A percentile compares a stretch with the other conserved stretches of the same genome.
Conservation (phyloP, 1,140 invertebrate species). For the Lepidostoma basale region DNA sequence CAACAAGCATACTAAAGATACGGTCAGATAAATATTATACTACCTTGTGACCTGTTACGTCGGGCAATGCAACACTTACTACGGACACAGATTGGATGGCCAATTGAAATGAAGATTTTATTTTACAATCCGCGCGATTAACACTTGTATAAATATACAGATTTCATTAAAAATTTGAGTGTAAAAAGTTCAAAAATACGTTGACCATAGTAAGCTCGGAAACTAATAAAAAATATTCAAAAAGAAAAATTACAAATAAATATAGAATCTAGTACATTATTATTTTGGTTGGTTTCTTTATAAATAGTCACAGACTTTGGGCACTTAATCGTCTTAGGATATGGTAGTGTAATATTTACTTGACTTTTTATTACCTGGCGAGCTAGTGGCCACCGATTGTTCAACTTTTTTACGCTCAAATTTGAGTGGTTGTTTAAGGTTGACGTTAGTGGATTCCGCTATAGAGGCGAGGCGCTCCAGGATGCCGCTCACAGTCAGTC, state of each 20-base stretch:
- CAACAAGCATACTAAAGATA: constrained; percentile 40
- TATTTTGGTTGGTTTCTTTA: constrained; percentile 11
- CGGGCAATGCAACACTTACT: background rate
- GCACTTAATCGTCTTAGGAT: constrained; percentile 51
- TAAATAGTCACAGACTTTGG: constrained; percentile 29
- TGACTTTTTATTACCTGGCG: constrained; percentile 65
- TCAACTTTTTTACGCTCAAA: constrained; percentile 68
- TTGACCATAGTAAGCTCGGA: constrained; percentile 63
- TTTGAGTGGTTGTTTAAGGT: constrained; percentile 75
- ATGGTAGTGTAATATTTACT: constrained; percentile 66
- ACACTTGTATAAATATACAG: constrained; percentile 37
- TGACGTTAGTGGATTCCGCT: constrained; percentile 80
- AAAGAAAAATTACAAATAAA: constrained; percentile 1
- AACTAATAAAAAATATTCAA: constrained; percentile 27
- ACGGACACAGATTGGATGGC: background rate
- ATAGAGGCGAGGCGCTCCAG: constrained; percentile 87
- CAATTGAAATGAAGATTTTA: background rate
- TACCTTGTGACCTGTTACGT: constrained; percentile 50
- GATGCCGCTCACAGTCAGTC: constrained; percentile 77
- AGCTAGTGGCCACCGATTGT: constrained; percentile 64
- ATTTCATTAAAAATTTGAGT: constrained; percentile 55
- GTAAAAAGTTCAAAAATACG: constrained; percentile 63
- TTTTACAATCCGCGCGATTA: background rate
- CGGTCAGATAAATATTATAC: constrained; percentile 64
- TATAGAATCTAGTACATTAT: background rate